Conservation (phyloP, 2,113 vertebrate species). For the Miniopterus natalensis region DNA sequence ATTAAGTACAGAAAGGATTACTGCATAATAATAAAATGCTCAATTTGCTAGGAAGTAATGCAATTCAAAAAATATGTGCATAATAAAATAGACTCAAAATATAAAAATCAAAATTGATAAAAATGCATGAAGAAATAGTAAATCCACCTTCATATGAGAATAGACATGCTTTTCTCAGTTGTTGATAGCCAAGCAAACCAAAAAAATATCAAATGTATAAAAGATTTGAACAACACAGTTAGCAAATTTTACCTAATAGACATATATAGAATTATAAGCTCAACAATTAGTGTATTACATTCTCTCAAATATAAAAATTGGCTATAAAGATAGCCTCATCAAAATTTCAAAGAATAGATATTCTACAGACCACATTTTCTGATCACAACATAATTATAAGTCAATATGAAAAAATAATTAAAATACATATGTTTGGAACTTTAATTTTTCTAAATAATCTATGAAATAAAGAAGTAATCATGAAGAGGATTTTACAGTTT, state of each 20-base stretch:
- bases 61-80: not conserved
- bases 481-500: not conserved
- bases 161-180: not conserved
- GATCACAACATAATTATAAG: not conserved
- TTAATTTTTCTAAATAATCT: not conserved
- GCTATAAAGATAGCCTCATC: not conserved
- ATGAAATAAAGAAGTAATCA: not conserved
- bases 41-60: not conserved
- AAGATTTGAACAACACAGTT: not conserved
- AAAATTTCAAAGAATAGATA: not conserved
- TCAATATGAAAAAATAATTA: not conserved
- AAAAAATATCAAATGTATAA: not conserved
- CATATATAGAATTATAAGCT: not conserved
- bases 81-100: slow-evolving; percentile 1
- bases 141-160: not conserved
- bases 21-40: not conserved
- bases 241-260: not conserved
- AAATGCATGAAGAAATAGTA: not conserved
- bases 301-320: slow-evolving; percentile 25
- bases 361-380: not conserved
- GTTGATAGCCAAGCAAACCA: not conserved
- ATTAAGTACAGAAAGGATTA: not conserved
- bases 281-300: not conserved
- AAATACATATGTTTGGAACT: not conserved
- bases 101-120: not conserved